Conservation (phyloP, 2,113 vertebrate genomes). For the Progne subis region DNA sequence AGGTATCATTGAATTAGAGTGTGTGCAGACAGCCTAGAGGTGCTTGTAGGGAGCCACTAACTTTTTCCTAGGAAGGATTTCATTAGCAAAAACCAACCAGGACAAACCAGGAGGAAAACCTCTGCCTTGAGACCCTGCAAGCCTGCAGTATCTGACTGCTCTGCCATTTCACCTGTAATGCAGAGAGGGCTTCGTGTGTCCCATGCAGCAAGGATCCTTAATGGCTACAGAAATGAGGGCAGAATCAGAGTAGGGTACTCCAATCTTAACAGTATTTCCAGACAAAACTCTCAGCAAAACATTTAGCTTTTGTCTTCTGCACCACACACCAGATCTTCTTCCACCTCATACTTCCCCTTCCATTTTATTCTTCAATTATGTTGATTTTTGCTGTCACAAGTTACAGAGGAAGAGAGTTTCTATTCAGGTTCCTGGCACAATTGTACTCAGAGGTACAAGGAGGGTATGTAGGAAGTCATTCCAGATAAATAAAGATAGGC, state of each 20-base stretch:
- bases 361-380: slow-evolving; percentile 1
- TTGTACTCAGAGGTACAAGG: background rate
- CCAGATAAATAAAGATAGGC: slow-evolving; percentile 30
- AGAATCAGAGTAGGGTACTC: background rate
- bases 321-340: background rate
- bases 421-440: background rate
- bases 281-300: background rate
- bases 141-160: background rate
- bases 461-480: background rate
- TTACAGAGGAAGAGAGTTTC: background rate
- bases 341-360: background rate
- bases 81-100: background rate
- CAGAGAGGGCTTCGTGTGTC: background rate
- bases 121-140: background rate
- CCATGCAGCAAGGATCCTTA: background rate
- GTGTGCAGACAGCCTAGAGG: background rate
- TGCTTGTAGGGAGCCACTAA: background rate
- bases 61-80: background rate
- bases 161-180: background rate
- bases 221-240: background rate
- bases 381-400: background rate
- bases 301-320: background rate
- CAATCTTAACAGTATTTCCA: background rate
- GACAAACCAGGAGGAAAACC: background rate
- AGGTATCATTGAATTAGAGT: background rate